Conservation (phyloP, 1,140 invertebrate genomes). For the Planococcus citri region DNA sequence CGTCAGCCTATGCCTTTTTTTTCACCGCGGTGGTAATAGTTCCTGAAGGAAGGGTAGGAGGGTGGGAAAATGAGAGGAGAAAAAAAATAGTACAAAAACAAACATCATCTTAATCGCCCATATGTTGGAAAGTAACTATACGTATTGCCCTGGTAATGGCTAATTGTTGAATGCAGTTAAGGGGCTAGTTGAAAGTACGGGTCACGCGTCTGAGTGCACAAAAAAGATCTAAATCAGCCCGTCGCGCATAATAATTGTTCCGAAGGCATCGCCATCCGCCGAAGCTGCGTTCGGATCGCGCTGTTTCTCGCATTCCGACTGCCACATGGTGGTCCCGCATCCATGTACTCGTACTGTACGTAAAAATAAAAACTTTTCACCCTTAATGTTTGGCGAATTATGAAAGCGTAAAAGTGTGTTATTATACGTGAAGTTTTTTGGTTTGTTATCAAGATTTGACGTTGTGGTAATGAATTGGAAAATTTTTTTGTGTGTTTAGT, state of each 20-base stretch:
- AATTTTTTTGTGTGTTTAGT: too few species aligned
- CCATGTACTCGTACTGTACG: too few species aligned
- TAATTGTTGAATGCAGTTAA: constrained; percentile 9
- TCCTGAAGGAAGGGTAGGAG: too few species aligned
- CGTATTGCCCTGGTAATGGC: not conserved
- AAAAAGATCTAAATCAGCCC: constrained; percentile 18
- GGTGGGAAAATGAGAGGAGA: too few species aligned
- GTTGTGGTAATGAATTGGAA: not conserved
- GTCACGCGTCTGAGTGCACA: constrained; percentile 17
- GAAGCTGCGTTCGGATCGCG: not conserved
- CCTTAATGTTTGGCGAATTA: not conserved
- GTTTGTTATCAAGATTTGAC: not conserved
- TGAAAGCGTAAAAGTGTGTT: not conserved
- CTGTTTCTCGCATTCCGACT: constrained; percentile 7
- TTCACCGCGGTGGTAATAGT: too few species aligned
- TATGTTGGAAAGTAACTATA: not conserved
- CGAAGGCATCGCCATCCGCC: constrained; percentile 14
- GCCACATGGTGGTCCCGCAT: constrained; percentile 18
- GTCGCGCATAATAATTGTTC: constrained; percentile 13
- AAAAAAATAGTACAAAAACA: not conserved
- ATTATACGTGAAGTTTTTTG: not conserved
- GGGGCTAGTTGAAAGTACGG: constrained; percentile 15
- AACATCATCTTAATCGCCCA: not conserved
- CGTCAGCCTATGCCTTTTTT: too few species aligned
- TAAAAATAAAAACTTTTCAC: not conserved